Evolutionary conservation across 2,113 vertebrate species (phyloP), one percentile per base, ranked within the genome.

Genomic region (Pseudonaja textilis): DNA sequence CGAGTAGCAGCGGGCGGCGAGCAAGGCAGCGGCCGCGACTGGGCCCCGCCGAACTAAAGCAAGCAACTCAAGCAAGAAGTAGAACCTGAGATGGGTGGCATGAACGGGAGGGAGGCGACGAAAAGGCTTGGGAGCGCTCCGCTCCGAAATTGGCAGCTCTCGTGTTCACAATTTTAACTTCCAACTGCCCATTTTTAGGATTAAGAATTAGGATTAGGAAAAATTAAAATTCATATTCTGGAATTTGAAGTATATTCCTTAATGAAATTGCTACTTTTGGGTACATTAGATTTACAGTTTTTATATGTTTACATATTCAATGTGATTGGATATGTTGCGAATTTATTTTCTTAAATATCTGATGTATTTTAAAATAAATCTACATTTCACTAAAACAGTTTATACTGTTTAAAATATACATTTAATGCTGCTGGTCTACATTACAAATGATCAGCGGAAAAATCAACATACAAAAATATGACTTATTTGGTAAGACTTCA

Each of bases 291-390:
- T 93, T 92, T 90, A 20, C 7, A 0, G 0, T 92, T 92, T 94
- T 92, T 95, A 96, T 88, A 94, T 45, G 7, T 54, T 50, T 56
- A 8, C 54, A 90, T 11, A 94, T 61, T 94, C 0, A 0, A 54
- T 94, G 92, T 45, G 59, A 93, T 94, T 86, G 85, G 23, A 42
- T 90, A 55, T 93, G 93, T 92, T 93, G 87, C 90, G 96, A 94
- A 95, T 93, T 95, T 90, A 92, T 89, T 39, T 88, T 93, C 89
- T 91, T 87, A 89, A 91, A 95, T 85, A 93, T 85, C 55, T 93
- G 86, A 50, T 85, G 18, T 39, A 56, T 5, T 26, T 89, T 88
- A 88, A 8, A 87, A 9, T 4, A 23, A 47, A 16, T 45, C 93
- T 47, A 55, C 54, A 57, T 85, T 52, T 59, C 47, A 50, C 88